A percentile compares a stretch with the other conserved stretches of the same genome.
phyloP scores from a whole-genome alignment of 2,797 vertebrate genomes.

The Fistularia tabacaria region DNA sequence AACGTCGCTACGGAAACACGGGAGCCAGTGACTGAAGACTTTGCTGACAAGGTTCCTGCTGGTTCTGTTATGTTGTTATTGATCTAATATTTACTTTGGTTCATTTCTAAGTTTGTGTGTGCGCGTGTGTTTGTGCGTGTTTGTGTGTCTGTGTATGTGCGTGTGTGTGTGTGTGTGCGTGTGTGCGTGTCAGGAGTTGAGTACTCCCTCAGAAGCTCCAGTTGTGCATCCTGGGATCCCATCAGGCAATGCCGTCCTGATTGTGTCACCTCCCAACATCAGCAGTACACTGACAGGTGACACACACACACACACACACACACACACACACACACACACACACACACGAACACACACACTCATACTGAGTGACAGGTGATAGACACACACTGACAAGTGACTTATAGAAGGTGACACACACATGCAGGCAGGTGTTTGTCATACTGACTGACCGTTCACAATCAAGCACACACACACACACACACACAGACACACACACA shows the following conservation, averaged over 20 bases:
- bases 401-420: no score
- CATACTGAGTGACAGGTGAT: slow-evolving; percentile 49
- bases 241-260: slow-evolving; percentile 81
- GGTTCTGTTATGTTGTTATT: slow-evolving; percentile 1
- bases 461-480: no score
- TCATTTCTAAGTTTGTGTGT: not conserved
- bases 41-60: slow-evolving; percentile 76
- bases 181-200: slow-evolving; percentile 69
- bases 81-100: not conserved
- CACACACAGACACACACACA: no score
- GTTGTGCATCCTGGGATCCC: slow-evolving; percentile 77
- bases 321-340: no score
- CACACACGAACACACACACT: no score
- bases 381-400: not conserved
- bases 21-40: slow-evolving; percentile 71
- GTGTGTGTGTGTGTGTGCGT: not conserved
- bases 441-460: no score
- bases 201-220: slow-evolving; percentile 72
- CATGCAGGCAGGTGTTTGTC: no score
- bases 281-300: slow-evolving; percentile 80
- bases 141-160: not conserved
- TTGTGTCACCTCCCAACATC: slow-evolving; percentile 86
- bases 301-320: not conserved
- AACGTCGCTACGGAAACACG: slow-evolving; percentile 56
- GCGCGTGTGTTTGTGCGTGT: not conserved